phyloP scores from a whole-genome alignment of 2,888 invertebrate genomes.

The Heliconius ismenius region DNA sequence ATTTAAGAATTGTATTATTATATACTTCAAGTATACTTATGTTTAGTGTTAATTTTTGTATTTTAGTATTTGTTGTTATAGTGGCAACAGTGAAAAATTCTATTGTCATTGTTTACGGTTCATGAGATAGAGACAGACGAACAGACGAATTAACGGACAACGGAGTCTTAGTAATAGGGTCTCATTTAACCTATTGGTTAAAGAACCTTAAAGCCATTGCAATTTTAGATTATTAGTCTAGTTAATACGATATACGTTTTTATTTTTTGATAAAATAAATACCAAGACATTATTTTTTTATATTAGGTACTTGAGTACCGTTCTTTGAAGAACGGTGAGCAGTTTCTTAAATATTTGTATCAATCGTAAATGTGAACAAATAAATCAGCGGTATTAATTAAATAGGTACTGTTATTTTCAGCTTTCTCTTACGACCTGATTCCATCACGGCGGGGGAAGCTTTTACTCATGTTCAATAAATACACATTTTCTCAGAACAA shows the following conservation, averaged over 20 bases:
- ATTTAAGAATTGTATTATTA: no score
- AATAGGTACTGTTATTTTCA: conserved; percentile 42
- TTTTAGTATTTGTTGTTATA: no score
- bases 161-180: no score
- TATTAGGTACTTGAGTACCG: not conserved
- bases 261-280: not conserved
- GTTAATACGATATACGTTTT: not conserved
- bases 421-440: conserved; percentile 39
- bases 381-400: conserved; percentile 29
- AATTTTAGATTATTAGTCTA: not conserved
- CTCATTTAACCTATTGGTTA: no score
- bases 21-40: no score
- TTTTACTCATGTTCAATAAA: conserved; percentile 46
- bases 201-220: not conserved
- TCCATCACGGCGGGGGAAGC: conserved; percentile 47
- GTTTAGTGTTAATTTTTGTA: no score
- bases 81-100: no score
- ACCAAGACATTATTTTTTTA: not conserved
- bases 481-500: conserved; percentile 48
- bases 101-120: no score
- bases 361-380: not conserved
- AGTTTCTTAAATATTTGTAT: not conserved
- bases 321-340: not conserved
- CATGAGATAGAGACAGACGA: no score
- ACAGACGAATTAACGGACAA: no score